phyloP scores from a whole-genome alignment of 2,888 invertebrate genomes.

The Acrocera orbiculus region DNA sequence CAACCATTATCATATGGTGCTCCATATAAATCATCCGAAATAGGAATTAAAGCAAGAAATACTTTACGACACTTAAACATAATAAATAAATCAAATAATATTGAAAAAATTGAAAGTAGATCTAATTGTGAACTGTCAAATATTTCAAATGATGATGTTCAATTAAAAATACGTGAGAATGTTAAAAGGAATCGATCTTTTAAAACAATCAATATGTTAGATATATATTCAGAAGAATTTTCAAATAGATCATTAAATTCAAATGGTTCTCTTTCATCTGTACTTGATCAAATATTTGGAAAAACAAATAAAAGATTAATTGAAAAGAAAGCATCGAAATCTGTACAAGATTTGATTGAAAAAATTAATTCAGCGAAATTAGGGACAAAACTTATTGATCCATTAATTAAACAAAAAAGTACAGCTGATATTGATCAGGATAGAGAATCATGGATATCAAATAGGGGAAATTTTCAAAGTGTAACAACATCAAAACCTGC shows the following conservation, averaged over 20 bases:
- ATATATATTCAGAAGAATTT: conserved; percentile 1
- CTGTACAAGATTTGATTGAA: conserved; percentile 13
- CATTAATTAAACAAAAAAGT: conserved; percentile 3
- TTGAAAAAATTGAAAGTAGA: too few species aligned
- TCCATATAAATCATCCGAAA: too few species aligned
- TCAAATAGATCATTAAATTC: neutral
- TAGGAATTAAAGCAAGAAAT: too few species aligned
- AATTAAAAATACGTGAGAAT: conserved; percentile 13
- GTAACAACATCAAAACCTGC: neutral
- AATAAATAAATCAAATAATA: too few species aligned
- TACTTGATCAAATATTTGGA: conserved; percentile 9
- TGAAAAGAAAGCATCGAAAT: conserved; percentile 10
- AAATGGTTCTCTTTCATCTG: conserved; percentile 7
- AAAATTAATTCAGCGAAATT: conserved; percentile 9
- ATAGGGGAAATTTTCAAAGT: neutral
- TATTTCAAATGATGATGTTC: neutral
- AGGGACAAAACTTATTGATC: conserved; percentile 4
- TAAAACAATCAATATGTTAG: conserved; percentile 11
- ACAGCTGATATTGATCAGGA: conserved; percentile 6
- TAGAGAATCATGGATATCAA: conserved; percentile 5
- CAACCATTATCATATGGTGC: neutral
- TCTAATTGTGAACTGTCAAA: too few species aligned
- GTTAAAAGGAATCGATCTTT: conserved; percentile 14
- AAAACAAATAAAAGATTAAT: neutral
- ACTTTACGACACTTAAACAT: too few species aligned